phyloP scores from a whole-genome alignment of 1,140 invertebrate genomes.

The Platyura marginata region DNA sequence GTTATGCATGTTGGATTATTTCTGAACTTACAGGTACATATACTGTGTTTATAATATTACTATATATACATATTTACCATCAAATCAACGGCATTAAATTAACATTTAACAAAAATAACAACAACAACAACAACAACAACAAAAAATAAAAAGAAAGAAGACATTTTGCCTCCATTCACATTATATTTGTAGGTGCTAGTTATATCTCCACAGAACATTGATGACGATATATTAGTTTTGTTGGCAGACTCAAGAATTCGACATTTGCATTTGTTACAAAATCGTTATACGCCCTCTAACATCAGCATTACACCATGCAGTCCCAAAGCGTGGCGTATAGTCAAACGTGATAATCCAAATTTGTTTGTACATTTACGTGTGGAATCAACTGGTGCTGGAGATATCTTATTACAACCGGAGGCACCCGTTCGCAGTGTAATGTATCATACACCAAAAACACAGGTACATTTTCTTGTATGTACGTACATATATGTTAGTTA shows the following conservation, averaged over 20 bases:
- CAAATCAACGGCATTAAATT: no score
- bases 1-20: slow-evolving; percentile 62
- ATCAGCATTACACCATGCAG: slow-evolving; percentile 26
- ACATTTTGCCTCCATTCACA: no score
- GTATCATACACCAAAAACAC: slow-evolving; percentile 40
- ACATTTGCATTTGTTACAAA: slow-evolving; percentile 63
- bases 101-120: no score
- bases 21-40: slow-evolving; percentile 43
- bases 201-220: slow-evolving; percentile 65
- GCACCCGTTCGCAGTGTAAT: slow-evolving; percentile 46
- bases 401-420: slow-evolving; percentile 33
- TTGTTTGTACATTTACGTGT: slow-evolving; percentile 36
- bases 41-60: no score
- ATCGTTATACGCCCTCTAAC: slow-evolving; percentile 40
- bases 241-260: slow-evolving; percentile 43
- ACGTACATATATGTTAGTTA: no score
- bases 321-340: slow-evolving; percentile 29
- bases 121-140: no score
- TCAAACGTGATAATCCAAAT: slow-evolving; percentile 31
- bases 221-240: slow-evolving; percentile 52
- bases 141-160: no score
- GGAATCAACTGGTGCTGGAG: slow-evolving; percentile 29
- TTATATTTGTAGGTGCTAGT: slow-evolving; percentile 32
- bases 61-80: no score
- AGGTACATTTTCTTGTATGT: slow-evolving; percentile 29